These are phyloP conservation scores for Drosophila simulans DNA, from an alignment of 1,140 invertebrate genomes.

Conservation along the genomic window DNA sequence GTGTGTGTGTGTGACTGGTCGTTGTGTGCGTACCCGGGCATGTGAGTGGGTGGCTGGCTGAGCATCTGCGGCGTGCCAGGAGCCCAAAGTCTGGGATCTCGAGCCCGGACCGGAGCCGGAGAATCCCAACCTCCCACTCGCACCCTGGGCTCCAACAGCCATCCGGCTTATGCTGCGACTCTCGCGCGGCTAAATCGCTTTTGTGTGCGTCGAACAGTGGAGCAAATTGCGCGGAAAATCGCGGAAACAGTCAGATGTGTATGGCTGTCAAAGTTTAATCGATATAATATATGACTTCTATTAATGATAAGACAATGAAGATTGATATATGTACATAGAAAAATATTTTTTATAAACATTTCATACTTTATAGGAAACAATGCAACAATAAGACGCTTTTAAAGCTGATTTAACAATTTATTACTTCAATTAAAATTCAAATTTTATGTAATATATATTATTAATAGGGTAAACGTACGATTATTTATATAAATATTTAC, in stretches of 20 bases:
- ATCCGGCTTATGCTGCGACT: constrained; percentile 44
- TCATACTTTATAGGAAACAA: no score
- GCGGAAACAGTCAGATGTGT: neutral
- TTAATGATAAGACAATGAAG: neutral
- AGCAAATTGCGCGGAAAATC: constrained; percentile 24
- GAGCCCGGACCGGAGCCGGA: constrained; percentile 41
- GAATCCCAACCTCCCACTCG: constrained; percentile 22
- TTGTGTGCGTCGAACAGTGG: constrained; percentile 40
- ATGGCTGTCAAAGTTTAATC: neutral
- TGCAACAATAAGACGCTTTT: no score
- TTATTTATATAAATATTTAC: neutral
- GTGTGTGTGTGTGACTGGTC: constrained; percentile 7
- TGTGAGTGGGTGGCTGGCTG: constrained; percentile 34
- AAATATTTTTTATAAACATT: neutral
- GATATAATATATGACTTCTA: neutral
- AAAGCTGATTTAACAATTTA: no score
- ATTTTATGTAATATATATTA: neutral
- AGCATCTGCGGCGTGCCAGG: constrained; percentile 75
- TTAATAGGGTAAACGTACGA: neutral
- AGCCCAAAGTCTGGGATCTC: constrained; percentile 49
- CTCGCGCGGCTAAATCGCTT: constrained; percentile 43
- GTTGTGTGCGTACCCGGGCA: constrained; percentile 17
- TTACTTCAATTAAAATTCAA: no score
- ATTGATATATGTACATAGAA: neutral
- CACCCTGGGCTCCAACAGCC: constrained; percentile 26